Evolutionary conservation across 2,113 vertebrate genomes (phyloP).

Genomic region (Rattus norvegicus): GRCr8 NC_086021.1:78032501-78033000

Average conservation of each 20-base stretch:
- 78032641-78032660: background rate
- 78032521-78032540: background rate
- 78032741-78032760: background rate
- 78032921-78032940: background rate
- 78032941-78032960: constrained; percentile 56
- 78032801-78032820: background rate
- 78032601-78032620: constrained; percentile 7
- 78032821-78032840: background rate
- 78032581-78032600: background rate
- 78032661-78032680: background rate
- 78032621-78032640: background rate
- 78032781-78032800: background rate
- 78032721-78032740: background rate
- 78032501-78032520: background rate
- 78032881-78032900: background rate
- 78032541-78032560: background rate
- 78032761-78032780: background rate
- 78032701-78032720: constrained; percentile 13
- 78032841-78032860: background rate
- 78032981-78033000: constrained; percentile 19
- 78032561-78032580: background rate
- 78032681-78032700: constrained; percentile 1
- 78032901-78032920: background rate
- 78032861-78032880: background rate
- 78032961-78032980: background rate